Evolutionary conservation across 1,140 invertebrate genomes (phyloP).

Genomic region (Cryptotermes secundus): DNA sequence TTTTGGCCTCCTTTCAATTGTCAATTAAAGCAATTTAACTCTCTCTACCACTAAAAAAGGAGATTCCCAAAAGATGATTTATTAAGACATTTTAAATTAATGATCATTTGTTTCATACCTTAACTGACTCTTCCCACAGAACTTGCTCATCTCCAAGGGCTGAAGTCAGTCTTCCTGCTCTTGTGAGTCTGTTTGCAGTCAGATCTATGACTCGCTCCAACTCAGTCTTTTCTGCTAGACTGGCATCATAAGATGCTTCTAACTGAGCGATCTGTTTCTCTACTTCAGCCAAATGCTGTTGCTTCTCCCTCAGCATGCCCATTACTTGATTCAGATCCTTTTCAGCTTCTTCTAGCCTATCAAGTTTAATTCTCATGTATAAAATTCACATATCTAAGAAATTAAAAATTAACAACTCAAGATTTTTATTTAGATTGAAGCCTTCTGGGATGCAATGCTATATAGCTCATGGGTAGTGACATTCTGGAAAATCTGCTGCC

Average conservation of each 20-base stretch:
- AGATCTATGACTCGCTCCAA: constrained; percentile 66
- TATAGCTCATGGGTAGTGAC: no score
- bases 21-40: no score
- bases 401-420: background rate
- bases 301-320: constrained; percentile 73
- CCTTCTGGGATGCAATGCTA: no score
- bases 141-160: constrained; percentile 82
- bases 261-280: constrained; percentile 67
- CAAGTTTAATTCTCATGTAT: constrained; percentile 23
- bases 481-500: no score
- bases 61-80: no score
- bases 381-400: background rate
- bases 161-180: constrained; percentile 79
- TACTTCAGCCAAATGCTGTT: constrained; percentile 71
- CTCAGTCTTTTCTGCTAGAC: constrained; percentile 57
- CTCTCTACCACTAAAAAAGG: no score
- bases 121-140: constrained; percentile 74
- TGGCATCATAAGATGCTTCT: constrained; percentile 64
- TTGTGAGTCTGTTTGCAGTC: constrained; percentile 72
- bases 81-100: no score
- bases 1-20: no score
- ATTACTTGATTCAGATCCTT: constrained; percentile 73
- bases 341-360: constrained; percentile 70
- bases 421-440: no score
- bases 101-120: constrained; percentile 49